Conservation (phyloP, 2,113 vertebrate species). For the Gopherus flavomarginatus region DNA sequence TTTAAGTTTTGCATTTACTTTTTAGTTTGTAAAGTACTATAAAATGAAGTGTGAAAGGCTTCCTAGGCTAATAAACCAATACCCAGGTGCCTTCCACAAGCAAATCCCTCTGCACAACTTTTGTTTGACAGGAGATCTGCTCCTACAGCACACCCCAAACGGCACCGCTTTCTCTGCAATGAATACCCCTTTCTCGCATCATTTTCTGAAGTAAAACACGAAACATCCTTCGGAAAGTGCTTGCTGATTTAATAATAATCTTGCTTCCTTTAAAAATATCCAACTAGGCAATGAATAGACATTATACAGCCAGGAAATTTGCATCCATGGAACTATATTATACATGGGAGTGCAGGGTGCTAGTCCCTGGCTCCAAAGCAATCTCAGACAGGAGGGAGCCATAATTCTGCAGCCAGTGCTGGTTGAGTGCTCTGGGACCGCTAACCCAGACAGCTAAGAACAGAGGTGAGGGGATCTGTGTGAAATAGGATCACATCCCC, state of each 20-base stretch:
- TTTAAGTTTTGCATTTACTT: conserved; percentile 57
- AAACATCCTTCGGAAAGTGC: neutral
- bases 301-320: neutral
- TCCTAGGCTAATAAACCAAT: conserved; percentile 12
- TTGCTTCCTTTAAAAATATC: neutral
- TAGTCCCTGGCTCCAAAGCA: neutral
- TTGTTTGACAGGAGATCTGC: neutral
- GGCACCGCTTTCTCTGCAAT: neutral
- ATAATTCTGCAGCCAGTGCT: fast-evolving
- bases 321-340: neutral
- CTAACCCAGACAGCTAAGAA: neutral
- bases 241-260: neutral
- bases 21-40: conserved; percentile 45
- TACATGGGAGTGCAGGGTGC: neutral
- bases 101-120: neutral
- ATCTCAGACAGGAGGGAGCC: neutral
- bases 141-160: neutral
- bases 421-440: neutral
- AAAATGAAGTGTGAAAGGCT: neutral
- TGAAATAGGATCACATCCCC: neutral
- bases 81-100: neutral
- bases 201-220: neutral
- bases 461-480: neutral
- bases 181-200: neutral
- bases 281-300: neutral